Conservation (phyloP, 2,888 invertebrate species). For the Nebria brevicollis region DNA sequence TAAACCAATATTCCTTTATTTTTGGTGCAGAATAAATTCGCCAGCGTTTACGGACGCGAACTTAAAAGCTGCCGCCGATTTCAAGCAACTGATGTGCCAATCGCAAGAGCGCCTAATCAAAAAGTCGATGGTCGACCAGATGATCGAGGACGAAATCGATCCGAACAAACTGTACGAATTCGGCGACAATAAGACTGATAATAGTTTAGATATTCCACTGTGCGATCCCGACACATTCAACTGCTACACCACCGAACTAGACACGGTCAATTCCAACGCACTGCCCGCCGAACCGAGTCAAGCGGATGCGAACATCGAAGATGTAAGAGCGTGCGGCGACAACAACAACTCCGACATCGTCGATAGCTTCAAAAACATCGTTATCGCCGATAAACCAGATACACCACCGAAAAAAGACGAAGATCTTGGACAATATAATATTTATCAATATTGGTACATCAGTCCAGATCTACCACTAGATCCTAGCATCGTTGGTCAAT, state of each 20-base stretch:
- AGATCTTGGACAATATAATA: constrained; percentile 64
- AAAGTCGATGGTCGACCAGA: constrained; percentile 3
- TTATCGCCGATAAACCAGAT: constrained; percentile 53
- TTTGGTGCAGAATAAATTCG: constrained; percentile 52
- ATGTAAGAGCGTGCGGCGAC: not conserved
- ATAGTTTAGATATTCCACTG: constrained; percentile 7
- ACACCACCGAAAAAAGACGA: constrained; percentile 52
- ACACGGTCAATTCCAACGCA: not conserved
- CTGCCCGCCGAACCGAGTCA: not conserved
- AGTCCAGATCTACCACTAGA: constrained; percentile 65
- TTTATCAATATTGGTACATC: constrained; percentile 68
- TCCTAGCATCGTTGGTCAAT: constrained; percentile 60
- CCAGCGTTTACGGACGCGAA: constrained; percentile 46
- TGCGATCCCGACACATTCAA: not conserved
- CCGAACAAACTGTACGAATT: not conserved
- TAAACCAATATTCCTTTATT: not conserved
- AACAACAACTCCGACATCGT: not conserved
- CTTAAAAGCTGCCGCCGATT: constrained; percentile 38
- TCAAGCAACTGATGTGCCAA: constrained; percentile 33
- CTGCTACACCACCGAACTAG: not conserved
- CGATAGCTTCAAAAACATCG: constrained; percentile 49
- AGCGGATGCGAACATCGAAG: not conserved
- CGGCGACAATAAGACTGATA: constrained; percentile 23
- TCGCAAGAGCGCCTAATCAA: constrained; percentile 33
- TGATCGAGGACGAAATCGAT: not conserved